Percentiles rank a stretch among this genome's conserved stretches.
phyloP scores from a whole-genome alignment of 2,113 vertebrate species.

The Hemiscyllium ocellatum region DNA sequence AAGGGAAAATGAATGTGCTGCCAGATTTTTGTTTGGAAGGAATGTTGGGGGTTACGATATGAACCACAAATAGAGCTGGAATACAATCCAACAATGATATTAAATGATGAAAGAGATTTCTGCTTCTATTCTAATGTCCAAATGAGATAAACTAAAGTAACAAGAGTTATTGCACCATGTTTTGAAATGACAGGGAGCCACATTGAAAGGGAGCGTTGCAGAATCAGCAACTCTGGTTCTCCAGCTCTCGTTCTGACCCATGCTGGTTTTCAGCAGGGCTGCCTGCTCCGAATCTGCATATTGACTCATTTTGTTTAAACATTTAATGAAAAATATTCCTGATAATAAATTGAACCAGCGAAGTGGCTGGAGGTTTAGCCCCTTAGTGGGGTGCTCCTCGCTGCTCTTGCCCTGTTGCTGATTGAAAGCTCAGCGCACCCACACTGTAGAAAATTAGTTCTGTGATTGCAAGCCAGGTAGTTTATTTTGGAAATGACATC shows the following conservation, averaged over 20 bases:
- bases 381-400: neutral
- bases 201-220: neutral
- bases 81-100: neutral
- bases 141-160: neutral
- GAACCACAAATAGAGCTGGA: neutral
- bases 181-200: neutral
- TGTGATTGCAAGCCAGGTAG: neutral
- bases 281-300: neutral
- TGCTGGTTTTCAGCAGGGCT: neutral
- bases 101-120: neutral
- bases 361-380: neutral
- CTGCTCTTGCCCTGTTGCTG: neutral
- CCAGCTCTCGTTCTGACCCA: neutral
- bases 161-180: neutral
- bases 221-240: neutral
- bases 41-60: neutral
- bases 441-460: neutral
- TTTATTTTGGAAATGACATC: neutral
- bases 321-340: neutral
- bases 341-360: neutral
- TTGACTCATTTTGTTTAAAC: neutral
- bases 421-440: neutral
- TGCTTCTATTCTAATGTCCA: neutral
- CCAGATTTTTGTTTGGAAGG: neutral
- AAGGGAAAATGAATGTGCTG: neutral